A percentile compares a stretch with the other conserved stretches of the same genome.
These are phyloP conservation scores for Hoplodrina blanda DNA, from an alignment of 2,888 invertebrate species.

Conservation along the genomic window DNA sequence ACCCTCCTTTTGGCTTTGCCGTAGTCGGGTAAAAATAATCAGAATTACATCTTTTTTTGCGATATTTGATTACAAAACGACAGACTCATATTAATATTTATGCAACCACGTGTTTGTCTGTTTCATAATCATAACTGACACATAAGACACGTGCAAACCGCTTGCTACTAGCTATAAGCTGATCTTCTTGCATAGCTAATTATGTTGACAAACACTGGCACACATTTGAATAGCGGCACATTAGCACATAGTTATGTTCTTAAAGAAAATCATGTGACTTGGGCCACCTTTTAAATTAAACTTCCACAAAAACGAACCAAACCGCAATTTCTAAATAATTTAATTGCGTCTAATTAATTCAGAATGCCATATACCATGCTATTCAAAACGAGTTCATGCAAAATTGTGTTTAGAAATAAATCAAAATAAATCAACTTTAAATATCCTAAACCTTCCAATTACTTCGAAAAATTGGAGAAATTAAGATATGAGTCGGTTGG, in stretches of 20 bases:
- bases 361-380: too few species aligned
- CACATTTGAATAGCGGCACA: neutral
- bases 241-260: neutral
- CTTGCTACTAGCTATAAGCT: neutral
- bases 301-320: neutral
- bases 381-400: too few species aligned
- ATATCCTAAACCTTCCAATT: too few species aligned
- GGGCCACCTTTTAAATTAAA: neutral
- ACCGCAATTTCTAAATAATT: too few species aligned
- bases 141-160: neutral
- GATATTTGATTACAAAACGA: neutral
- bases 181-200: neutral
- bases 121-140: neutral
- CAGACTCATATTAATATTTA: neutral
- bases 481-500: too few species aligned
- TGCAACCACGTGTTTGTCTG: constrained; percentile 7
- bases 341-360: too few species aligned
- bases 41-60: neutral
- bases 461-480: too few species aligned
- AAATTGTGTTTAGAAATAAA: too few species aligned
- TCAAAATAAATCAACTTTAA: too few species aligned
- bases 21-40: too few species aligned
- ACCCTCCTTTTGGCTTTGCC: too few species aligned
- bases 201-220: neutral
- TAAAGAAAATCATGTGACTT: neutral